Conservation (phyloP, 2,797 vertebrate species). For the Sardinella longiceps region DNA sequence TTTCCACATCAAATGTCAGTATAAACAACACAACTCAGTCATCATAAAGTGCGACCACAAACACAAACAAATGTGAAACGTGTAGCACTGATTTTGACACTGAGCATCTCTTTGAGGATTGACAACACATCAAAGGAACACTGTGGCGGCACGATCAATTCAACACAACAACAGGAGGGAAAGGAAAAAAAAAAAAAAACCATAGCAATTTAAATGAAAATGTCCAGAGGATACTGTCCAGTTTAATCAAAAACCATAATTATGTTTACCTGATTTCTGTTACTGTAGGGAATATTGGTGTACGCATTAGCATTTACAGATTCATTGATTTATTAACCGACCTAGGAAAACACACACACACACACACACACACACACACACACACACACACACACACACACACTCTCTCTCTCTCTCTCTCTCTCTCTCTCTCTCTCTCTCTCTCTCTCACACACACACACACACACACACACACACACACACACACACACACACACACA, state of each 20-base stretch:
- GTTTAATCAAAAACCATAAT: conserved; percentile 4
- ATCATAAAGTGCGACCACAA: neutral
- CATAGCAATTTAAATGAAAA: neutral
- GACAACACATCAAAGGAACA: neutral
- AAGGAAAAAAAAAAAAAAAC: neutral
- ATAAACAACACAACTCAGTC: neutral
- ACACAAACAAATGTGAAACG: neutral
- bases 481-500: no score
- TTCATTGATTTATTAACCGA: conserved; percentile 29
- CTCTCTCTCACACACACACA: no score
- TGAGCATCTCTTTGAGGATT: neutral
- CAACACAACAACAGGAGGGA: neutral
- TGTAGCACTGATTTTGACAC: neutral
- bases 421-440: no score
- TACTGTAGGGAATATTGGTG: conserved; percentile 27
- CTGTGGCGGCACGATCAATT: neutral
- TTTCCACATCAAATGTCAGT: neutral
- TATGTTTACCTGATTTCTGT: conserved; percentile 39
- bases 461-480: no score
- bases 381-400: no score
- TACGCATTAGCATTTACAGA: conserved; percentile 22
- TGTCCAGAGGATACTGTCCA: neutral
- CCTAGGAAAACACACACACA: neutral
- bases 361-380: no score
- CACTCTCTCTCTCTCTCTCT: no score